These are phyloP conservation scores for Puffinus mauretanicus DNA, from an alignment of 2,113 vertebrate genomes.

Conservation along the genomic window DNA sequence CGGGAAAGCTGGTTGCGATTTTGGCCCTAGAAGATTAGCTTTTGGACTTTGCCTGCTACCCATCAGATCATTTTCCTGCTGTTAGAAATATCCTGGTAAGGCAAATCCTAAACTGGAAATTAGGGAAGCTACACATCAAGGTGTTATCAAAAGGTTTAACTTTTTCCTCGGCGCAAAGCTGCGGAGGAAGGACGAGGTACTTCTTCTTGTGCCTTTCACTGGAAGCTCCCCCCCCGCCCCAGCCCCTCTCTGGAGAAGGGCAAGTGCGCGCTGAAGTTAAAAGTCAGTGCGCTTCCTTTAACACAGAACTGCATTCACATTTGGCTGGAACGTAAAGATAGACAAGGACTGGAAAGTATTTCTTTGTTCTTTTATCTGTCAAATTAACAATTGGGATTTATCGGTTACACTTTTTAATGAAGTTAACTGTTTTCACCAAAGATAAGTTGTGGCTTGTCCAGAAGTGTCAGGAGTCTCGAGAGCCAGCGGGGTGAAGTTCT, in stretches of 20 bases:
- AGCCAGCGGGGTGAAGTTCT: neutral
- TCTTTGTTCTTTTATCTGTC: neutral
- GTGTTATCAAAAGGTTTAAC: no score
- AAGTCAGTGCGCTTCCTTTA: neutral
- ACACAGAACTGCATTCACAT: neutral
- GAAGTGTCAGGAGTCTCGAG: neutral
- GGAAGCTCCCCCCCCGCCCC: neutral
- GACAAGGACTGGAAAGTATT: neutral
- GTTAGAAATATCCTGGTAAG: neutral
- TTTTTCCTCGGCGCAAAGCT: neutral
- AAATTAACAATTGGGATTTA: neutral
- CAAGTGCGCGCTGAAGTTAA: rapidly evolving
- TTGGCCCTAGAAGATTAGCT: neutral
- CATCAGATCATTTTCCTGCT: neutral
- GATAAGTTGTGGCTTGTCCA: neutral
- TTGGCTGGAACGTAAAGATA: neutral
- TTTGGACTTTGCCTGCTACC: neutral
- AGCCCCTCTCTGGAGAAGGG: neutral
- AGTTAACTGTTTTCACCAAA: neutral
- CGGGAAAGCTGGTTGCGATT: rapidly evolving
- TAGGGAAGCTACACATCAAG: neutral
- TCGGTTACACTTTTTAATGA: neutral
- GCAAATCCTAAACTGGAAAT: neutral
- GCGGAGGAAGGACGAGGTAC: rapidly evolving
- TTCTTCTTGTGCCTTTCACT: neutral